Conservation (phyloP, 2,888 invertebrate genomes). For the Drosophila putrida region DNA sequence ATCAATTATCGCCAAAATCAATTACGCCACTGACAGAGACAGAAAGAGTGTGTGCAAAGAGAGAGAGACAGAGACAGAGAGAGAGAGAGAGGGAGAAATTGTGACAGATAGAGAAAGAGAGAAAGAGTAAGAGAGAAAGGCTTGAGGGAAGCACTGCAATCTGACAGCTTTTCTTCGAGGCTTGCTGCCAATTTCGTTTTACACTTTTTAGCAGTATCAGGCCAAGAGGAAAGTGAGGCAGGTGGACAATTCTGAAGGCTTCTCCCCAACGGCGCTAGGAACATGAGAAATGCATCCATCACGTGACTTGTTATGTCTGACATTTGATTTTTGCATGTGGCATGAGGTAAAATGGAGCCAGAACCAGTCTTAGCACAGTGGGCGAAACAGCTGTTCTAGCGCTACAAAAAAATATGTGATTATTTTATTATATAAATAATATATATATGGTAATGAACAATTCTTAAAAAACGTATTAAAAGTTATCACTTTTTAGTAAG, state of each 20-base stretch:
- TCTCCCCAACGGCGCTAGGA: constrained; percentile 15
- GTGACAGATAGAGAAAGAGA: background rate
- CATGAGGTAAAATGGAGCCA: constrained; percentile 20
- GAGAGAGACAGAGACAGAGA: background rate
- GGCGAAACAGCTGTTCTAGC: no score
- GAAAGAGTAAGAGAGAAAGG: background rate
- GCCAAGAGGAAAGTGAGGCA: background rate
- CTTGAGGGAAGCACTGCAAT: constrained; percentile 7
- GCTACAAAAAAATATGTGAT: no score
- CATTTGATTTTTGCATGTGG: constrained; percentile 59
- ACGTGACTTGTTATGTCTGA: constrained; percentile 59
- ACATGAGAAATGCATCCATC: constrained; percentile 61
- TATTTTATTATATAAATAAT: no score
- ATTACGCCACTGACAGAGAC: constrained; percentile 55
- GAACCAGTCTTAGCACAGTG: background rate
- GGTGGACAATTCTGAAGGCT: constrained; percentile 19
- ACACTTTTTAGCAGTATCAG: constrained; percentile 1
- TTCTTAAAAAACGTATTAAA: no score
- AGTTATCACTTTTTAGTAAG: no score
- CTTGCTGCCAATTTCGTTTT: constrained; percentile 29
- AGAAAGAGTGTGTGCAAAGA: background rate
- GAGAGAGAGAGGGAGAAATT: background rate
- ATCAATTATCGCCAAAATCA: constrained; percentile 77
- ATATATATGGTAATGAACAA: no score
- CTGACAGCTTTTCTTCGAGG: constrained; percentile 41